Percentiles rank a stretch among this genome's conserved stretches.
Evolutionary conservation across 2,888 invertebrate species (phyloP).

Genomic region (Liposcelis brunnea): DNA sequence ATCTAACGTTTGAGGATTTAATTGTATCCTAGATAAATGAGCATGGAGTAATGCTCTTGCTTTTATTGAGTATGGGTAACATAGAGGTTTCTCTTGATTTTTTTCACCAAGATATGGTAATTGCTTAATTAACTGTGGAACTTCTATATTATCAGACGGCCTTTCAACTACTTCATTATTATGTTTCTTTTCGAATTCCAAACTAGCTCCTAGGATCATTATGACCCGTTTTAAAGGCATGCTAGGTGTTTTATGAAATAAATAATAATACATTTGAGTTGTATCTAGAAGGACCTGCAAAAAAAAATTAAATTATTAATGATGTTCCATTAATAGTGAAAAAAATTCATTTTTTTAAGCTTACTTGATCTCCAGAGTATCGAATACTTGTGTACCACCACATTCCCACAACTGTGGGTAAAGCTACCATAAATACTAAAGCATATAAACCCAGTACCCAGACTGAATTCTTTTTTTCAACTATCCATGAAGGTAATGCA

Average conservation of each 20-base stretch:
- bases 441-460: constrained; percentile 94
- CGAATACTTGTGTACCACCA: constrained; percentile 99
- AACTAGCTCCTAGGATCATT: constrained; percentile 91
- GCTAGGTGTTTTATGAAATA: constrained; percentile 87
- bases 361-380: constrained; percentile 84
- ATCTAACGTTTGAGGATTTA: constrained; percentile 64
- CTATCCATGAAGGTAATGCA: constrained; percentile 98
- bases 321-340: constrained; percentile 2
- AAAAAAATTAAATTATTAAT: constrained; percentile 1
- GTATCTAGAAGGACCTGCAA: constrained; percentile 75
- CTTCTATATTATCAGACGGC: constrained; percentile 85
- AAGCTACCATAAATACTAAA: constrained; percentile 92
- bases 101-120: constrained; percentile 86
- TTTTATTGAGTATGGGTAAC: constrained; percentile 80
- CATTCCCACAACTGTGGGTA: constrained; percentile 80
- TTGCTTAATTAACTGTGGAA: constrained; percentile 82
- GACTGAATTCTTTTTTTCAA: constrained; percentile 96
- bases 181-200: constrained; percentile 86
- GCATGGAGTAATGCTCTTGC: constrained; percentile 91
- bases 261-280: constrained; percentile 90
- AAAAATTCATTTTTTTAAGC: not conserved
- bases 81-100: constrained; percentile 87
- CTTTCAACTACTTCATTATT: constrained; percentile 90
- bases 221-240: constrained; percentile 90
- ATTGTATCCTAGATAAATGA: constrained; percentile 68